phyloP scores from a whole-genome alignment of 2,113 vertebrate species.

The Mungos mungo region DNA sequence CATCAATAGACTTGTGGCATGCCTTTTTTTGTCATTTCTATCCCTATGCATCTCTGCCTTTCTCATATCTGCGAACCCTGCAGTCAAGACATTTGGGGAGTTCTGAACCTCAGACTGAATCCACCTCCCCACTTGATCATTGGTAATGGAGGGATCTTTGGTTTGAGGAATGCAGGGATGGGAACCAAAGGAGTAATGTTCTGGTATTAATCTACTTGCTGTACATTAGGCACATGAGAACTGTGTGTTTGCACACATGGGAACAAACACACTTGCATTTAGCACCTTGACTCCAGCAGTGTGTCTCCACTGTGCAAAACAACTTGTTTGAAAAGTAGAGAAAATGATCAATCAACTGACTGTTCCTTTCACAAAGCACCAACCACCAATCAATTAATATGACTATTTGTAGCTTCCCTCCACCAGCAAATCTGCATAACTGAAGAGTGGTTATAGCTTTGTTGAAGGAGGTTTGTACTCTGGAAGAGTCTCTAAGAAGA shows the following conservation, averaged over 20 bases:
- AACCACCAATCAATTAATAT: neutral
- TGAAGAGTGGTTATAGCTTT: neutral
- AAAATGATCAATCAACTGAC: neutral
- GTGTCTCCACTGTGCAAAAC: neutral
- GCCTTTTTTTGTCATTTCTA: rapidly evolving
- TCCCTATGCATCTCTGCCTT: neutral
- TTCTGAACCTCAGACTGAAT: neutral
- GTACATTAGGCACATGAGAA: neutral
- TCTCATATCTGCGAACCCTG: neutral
- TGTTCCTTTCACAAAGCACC: neutral
- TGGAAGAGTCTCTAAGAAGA: neutral
- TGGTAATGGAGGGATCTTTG: neutral
- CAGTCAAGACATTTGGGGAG: neutral
- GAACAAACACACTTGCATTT: neutral
- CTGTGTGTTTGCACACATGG: neutral
- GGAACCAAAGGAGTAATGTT: neutral
- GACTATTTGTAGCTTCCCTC: neutral
- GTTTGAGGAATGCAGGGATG: neutral
- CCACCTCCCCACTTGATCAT: neutral
- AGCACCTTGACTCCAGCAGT: neutral
- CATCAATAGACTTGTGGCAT: neutral
- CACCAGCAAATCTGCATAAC: neutral
- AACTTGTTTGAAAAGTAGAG: neutral
- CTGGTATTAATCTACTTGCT: neutral
- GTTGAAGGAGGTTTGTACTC: neutral